These are phyloP conservation scores for Podarcis raffonei DNA, from an alignment of 2,113 vertebrate genomes.

Conservation along the genomic window DNA sequence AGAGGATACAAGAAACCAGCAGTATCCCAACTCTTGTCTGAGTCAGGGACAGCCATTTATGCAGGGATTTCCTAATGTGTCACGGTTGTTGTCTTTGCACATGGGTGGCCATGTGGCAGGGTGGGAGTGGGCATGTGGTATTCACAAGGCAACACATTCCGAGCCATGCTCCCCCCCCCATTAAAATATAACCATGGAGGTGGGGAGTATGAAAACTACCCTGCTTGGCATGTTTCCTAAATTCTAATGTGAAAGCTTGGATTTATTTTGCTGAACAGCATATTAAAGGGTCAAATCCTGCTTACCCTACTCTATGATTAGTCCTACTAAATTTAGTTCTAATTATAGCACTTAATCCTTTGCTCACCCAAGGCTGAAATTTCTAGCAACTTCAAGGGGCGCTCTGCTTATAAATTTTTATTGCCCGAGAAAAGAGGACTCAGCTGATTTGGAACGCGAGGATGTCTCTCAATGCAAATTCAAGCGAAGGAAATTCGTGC, in stretches of 20 bases:
- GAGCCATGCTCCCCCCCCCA: neutral
- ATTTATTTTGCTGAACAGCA: conserved; percentile 11
- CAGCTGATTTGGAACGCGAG: conserved; percentile 1
- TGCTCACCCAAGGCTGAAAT: neutral
- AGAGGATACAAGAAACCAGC: no score
- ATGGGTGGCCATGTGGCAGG: neutral
- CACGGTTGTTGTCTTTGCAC: neutral
- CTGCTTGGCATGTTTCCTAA: conserved; percentile 9
- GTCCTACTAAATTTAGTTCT: neutral
- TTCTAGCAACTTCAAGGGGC: neutral
- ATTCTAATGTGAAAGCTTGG: conserved; percentile 34
- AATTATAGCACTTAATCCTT: conserved; percentile 20
- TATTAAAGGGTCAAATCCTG: conserved; percentile 21
- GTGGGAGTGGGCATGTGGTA: neutral
- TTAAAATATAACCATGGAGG: neutral
- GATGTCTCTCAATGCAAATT: neutral
- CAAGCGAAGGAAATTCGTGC: no score
- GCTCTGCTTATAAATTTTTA: neutral
- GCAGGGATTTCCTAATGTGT: neutral
- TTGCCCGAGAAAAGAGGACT: neutral
- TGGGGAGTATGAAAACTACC: neutral
- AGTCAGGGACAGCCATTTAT: neutral
- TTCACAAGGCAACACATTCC: neutral
- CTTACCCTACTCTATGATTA: conserved; percentile 18
- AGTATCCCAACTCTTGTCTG: neutral